Evolutionary conservation across 2,113 vertebrate species (phyloP), one percentile per base, ranked within the genome.

Genomic region (Penelope pileata): DNA sequence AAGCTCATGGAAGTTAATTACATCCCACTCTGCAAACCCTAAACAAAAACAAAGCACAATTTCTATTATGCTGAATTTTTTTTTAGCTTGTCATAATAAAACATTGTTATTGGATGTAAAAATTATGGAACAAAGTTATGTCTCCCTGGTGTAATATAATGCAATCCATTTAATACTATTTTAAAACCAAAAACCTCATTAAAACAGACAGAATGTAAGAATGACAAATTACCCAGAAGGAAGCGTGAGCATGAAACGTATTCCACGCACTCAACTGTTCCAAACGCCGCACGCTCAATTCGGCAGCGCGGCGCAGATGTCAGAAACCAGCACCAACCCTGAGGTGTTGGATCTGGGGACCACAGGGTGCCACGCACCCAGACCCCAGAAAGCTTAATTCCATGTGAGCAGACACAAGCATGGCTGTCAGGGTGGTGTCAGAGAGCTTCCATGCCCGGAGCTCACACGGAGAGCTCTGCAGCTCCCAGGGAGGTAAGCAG

Each of bases 141-240:
- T 87, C 91, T 95, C 96, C 96, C 97, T 79, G 64, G 96, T 94
- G 91, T 94, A 95, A 96, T 91, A 92, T 86, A 95, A 97, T 75
- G 94, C 93, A 97, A 96, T 94, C 89, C 94, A 95, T 91, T 96
- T 91, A 94, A 93, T 96, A 96, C 96, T 97, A 97, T 95, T 97
- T 97, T 96, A 96, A 97, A 96, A 58, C 75, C 92, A n/a, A 87
- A 96, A 96, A 95, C 79, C 91, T 92, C 89, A 85, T 97, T 96
- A 96, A 93, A 93, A 88, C 79, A 91, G 32, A 76, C 69, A 94
- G 91, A 88, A 95, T 24, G 56, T 51, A 93, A 60, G 83, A 47
- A 86, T 94, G 97, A 96, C 93, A 92, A 97, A 97, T 88, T 29
- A 40, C 51, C 24, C 83, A 58, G 59, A 24, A 77, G 60, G 72